phyloP scores from a whole-genome alignment of 2,888 invertebrate genomes.

The Lamproptera curius region DNA sequence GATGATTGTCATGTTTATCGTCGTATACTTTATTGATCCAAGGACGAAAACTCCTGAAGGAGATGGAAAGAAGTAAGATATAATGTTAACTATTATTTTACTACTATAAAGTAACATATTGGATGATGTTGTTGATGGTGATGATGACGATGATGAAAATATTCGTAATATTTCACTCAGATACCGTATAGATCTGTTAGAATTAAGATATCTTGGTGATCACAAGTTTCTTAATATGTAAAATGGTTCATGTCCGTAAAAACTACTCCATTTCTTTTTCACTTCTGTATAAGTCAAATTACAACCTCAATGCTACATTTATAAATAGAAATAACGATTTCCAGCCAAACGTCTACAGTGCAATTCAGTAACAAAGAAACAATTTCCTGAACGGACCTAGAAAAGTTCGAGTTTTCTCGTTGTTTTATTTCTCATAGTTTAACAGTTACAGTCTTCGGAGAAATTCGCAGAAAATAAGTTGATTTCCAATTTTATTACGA shows the following conservation, averaged over 20 bases:
- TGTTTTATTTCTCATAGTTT: background rate
- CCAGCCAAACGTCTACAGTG: background rate
- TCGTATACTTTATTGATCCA: no score
- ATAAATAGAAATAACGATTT: constrained; percentile 3
- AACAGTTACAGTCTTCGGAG: no score
- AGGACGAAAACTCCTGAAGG: no score
- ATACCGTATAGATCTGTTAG: background rate
- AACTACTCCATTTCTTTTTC: no score
- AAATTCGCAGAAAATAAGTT: background rate
- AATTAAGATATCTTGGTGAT: background rate
- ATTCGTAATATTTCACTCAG: background rate
- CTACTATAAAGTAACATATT: no score
- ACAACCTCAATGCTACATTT: background rate
- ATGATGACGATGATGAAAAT: no score
- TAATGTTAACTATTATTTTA: no score
- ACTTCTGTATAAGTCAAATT: background rate
- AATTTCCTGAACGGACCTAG: background rate
- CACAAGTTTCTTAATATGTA: background rate
- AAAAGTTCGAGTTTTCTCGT: background rate
- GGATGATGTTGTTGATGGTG: no score
- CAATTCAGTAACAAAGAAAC: constrained; percentile 3
- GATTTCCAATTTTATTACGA: constrained; percentile 8
- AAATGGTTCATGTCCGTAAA: no score
- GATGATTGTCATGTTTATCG: no score
- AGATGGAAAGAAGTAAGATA: no score